phyloP scores from a whole-genome alignment of 2,113 vertebrate species.

The Chaenogobius annularis region DNA sequence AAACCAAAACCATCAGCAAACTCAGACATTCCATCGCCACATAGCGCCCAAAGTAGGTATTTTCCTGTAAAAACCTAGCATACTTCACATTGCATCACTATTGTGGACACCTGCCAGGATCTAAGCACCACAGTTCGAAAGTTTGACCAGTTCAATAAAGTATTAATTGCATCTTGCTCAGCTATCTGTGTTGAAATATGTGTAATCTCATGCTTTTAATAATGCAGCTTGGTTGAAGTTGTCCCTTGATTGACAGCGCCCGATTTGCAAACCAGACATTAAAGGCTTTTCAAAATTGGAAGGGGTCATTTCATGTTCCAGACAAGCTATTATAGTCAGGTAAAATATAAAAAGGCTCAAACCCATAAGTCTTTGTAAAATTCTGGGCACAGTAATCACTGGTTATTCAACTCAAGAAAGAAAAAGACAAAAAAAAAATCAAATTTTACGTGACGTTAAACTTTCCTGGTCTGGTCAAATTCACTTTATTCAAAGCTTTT shows the following conservation, averaged over 20 bases:
- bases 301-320: background rate
- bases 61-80: background rate
- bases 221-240: background rate
- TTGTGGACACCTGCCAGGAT: background rate
- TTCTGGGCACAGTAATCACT: background rate
- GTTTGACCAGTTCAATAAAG: background rate
- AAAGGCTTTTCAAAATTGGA: background rate
- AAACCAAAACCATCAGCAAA: too few relatives aligned
- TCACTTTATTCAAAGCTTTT: too few relatives aligned
- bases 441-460: background rate
- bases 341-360: background rate
- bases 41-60: background rate
- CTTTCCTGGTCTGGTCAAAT: background rate
- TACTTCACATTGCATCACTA: too few relatives aligned
- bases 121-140: background rate
- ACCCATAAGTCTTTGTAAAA: background rate
- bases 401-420: background rate
- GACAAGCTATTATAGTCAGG: background rate
- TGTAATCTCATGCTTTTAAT: background rate
- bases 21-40: too few relatives aligned
- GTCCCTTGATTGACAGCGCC: background rate
- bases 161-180: background rate
- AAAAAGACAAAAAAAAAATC: background rate
- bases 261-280: background rate
- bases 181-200: background rate